Evolutionary conservation across 2,797 vertebrate species (phyloP).

Genomic region (Microctenopoma lineatum): DNA sequence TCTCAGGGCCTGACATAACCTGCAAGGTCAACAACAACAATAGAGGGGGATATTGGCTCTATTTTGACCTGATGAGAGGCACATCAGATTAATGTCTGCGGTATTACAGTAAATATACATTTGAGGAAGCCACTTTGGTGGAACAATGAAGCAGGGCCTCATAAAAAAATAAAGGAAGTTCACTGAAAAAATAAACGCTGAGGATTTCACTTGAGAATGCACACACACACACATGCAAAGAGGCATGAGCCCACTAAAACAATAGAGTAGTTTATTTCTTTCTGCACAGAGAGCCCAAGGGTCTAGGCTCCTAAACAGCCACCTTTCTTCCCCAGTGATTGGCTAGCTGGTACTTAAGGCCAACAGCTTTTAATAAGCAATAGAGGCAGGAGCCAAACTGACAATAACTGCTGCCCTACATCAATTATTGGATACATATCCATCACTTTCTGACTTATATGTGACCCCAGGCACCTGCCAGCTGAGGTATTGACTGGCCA

Average conservation of each 20-base stretch:
- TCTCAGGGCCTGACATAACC: constrained; percentile 72
- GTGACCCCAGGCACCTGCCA: constrained; percentile 87
- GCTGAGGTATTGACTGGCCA: constrained; percentile 84
- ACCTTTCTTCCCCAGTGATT: constrained; percentile 79
- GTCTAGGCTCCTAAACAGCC: constrained; percentile 72
- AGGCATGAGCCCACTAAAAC: constrained; percentile 50
- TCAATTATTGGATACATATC: constrained; percentile 90
- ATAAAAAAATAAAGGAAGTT: constrained; percentile 68
- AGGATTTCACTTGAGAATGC: constrained; percentile 48
- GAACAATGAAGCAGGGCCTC: constrained; percentile 74
- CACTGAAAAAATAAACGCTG: constrained; percentile 62
- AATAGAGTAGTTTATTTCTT: constrained; percentile 62
- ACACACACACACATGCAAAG: constrained; percentile 31
- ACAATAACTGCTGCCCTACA: constrained; percentile 87
- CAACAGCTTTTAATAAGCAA: constrained; percentile 89
- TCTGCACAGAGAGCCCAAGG: constrained; percentile 61
- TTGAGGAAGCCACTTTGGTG: constrained; percentile 76
- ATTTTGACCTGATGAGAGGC: constrained; percentile 69
- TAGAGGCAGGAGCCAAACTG: constrained; percentile 86
- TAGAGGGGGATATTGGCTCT: constrained; percentile 58
- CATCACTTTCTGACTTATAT: constrained; percentile 87
- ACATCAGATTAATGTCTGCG: constrained; percentile 68
- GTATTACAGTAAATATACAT: constrained; percentile 69
- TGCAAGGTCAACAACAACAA: constrained; percentile 75
- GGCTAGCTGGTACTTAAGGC: constrained; percentile 86